Conservation (phyloP, 2,888 invertebrate species). For the Altica lythri region DNA sequence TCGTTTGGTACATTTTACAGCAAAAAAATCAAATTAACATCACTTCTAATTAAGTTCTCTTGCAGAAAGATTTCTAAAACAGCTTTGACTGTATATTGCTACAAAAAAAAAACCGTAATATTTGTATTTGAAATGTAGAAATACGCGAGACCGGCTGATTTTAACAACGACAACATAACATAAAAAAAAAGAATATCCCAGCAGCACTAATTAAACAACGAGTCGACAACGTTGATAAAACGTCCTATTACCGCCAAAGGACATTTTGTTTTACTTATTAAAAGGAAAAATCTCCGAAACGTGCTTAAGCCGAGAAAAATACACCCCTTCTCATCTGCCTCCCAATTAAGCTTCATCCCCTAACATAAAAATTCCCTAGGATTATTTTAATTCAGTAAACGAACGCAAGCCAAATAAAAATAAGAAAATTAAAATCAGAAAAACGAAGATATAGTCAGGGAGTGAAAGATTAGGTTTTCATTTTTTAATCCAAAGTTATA, state of each 20-base stretch:
- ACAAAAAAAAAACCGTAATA: background rate
- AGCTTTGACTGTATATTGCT: background rate
- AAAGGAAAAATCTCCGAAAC: conserved; percentile 27
- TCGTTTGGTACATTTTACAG: no score
- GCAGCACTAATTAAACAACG: conserved; percentile 23
- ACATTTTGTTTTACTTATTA: conserved; percentile 27
- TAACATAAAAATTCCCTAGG: conserved; percentile 27
- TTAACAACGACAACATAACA: conserved; percentile 3
- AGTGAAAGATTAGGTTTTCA: no score
- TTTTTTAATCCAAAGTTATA: no score
- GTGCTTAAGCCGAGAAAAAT: conserved; percentile 26
- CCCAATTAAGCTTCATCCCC: conserved; percentile 23
- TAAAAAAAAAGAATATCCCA: conserved; percentile 14
- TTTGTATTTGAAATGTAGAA: conserved; percentile 10
- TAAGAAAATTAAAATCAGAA: conserved; percentile 15
- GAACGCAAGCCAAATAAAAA: conserved; percentile 27
- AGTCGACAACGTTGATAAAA: conserved; percentile 25
- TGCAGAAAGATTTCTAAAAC: background rate
- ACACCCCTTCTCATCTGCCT: conserved; percentile 23
- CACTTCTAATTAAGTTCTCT: background rate
- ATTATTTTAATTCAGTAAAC: conserved; percentile 30
- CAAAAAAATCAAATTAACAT: no score
- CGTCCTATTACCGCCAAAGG: conserved; percentile 25
- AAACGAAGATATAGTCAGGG: no score
- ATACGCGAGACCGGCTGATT: no score